Percentiles rank a stretch among this genome's conserved stretches.
Evolutionary conservation across 2,113 vertebrate species (phyloP).

Genomic region (Chaetops frenatus): DNA sequence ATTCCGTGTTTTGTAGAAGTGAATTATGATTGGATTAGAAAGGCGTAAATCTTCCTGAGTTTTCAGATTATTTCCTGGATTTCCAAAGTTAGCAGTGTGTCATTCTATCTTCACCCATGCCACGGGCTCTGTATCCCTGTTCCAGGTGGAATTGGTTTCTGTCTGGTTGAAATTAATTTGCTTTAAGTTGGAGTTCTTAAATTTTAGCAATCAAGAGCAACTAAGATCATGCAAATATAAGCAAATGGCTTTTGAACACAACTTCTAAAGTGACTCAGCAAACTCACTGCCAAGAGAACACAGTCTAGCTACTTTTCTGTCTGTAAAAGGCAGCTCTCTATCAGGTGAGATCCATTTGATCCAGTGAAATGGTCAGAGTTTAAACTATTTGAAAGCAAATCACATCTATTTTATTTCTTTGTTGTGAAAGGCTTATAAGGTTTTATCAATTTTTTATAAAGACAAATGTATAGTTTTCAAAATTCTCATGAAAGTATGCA

Average conservation of each 20-base stretch:
- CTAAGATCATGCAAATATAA: background rate
- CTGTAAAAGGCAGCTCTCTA: background rate
- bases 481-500: background rate
- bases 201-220: background rate
- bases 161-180: background rate
- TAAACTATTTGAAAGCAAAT: background rate
- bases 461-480: background rate
- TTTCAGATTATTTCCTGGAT: slow-evolving; percentile 53
- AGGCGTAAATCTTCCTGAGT: slow-evolving; percentile 47
- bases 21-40: slow-evolving; percentile 61
- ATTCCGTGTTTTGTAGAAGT: slow-evolving; percentile 33
- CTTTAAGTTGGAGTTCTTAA: background rate
- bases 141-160: slow-evolving; percentile 37
- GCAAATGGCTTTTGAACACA: background rate
- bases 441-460: background rate
- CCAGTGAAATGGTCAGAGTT: background rate
- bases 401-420: background rate
- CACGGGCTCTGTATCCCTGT: background rate
- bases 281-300: background rate
- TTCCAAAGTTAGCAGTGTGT: slow-evolving; percentile 53
- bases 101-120: slow-evolving; percentile 27
- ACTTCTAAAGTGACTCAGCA: background rate
- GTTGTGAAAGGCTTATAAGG: background rate
- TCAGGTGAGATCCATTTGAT: background rate
- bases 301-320: background rate